Conservation (phyloP, 2,113 vertebrate genomes). For the Mustela lutreola region DNA sequence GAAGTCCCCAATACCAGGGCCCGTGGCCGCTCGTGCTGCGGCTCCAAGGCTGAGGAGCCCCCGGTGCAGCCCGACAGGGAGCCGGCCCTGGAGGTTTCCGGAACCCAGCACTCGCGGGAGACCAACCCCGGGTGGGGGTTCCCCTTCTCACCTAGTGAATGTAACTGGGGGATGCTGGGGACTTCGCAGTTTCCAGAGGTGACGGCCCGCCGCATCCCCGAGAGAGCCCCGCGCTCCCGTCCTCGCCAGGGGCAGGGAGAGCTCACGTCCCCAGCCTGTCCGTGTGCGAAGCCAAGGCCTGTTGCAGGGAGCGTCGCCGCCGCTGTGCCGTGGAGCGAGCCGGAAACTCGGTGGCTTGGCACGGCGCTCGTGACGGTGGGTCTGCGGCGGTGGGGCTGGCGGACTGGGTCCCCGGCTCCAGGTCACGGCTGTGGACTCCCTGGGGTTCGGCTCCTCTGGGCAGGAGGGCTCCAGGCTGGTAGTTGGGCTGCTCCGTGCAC, state of each 20-base stretch:
- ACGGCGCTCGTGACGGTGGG: rapidly evolving
- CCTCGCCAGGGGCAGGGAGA: rapidly evolving
- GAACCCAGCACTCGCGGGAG: rapidly evolving
- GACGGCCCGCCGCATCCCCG: rapidly evolving
- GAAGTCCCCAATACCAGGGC: too few species aligned
- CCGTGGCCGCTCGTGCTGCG: rapidly evolving
- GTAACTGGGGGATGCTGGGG: rapidly evolving
- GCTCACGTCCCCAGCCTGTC: rapidly evolving
- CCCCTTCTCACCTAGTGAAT: rapidly evolving
- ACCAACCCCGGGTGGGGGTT: rapidly evolving
- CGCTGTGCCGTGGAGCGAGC: rapidly evolving
- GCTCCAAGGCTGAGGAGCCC: background rate
- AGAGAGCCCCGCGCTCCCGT: rapidly evolving
- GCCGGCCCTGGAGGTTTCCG: rapidly evolving
- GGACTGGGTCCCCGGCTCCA: rapidly evolving
- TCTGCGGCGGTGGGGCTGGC: rapidly evolving
- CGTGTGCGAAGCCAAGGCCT: rapidly evolving
- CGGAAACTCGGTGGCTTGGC: rapidly evolving
- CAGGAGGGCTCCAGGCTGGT: too few species aligned
- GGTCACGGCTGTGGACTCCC: background rate
- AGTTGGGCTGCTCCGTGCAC: rapidly evolving
- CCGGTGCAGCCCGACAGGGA: rapidly evolving
- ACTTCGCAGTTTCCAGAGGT: rapidly evolving
- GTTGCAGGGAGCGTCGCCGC: rapidly evolving
- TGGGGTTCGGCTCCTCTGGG: background rate